Evolutionary conservation across 2,113 vertebrate genomes (phyloP).

Genomic region (Corythornis vintsioides): DNA sequence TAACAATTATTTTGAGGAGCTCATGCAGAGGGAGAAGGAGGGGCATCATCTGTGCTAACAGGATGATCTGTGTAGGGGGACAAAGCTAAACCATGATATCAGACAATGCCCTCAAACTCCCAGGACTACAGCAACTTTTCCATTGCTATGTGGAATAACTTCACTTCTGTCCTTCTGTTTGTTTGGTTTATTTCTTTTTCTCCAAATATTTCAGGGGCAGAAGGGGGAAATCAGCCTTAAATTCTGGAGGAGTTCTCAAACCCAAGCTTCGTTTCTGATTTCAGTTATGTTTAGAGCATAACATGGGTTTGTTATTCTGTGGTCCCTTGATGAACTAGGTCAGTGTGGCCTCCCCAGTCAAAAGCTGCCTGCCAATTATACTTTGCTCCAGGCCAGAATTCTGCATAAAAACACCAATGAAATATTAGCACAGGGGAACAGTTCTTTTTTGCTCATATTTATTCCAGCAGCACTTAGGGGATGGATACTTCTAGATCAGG

Average conservation of each 20-base stretch:
- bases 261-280: background rate
- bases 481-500: background rate
- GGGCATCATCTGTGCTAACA: background rate
- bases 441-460: background rate
- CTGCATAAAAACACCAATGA: background rate
- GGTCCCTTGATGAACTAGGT: conserved; percentile 8
- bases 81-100: background rate
- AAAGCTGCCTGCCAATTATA: conserved; percentile 16
- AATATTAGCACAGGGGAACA: background rate
- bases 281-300: background rate
- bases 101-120: background rate
- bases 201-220: background rate
- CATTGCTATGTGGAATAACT: background rate
- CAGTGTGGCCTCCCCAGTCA: background rate
- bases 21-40: background rate
- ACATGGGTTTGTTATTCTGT: background rate
- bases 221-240: background rate
- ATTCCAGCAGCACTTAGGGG: background rate
- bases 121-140: background rate
- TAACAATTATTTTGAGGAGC: background rate
- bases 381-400: conserved; percentile 26
- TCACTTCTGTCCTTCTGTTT: background rate
- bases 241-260: background rate
- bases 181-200: background rate
- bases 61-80: background rate